Evolutionary conservation across 2,888 invertebrate genomes (phyloP), one percentile per base, ranked within the genome.

Genomic region (Erpobdella octoculata): DNA sequence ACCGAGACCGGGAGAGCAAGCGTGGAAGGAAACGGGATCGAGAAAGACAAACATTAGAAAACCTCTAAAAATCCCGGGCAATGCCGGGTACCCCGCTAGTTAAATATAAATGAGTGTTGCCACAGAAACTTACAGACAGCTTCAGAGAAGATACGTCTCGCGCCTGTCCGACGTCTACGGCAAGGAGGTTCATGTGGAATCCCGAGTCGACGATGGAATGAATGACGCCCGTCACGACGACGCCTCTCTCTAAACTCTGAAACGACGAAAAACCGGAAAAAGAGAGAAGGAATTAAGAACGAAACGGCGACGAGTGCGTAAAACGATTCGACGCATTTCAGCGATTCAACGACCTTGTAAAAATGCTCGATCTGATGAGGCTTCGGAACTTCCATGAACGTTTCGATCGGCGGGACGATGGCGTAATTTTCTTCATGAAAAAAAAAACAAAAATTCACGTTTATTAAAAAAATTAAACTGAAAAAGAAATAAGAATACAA

Each of bases 371-470:
- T 86, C 76, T 90, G 87, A 72, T 89, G 89, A 25, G 88, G 86
- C 79, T 90, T 89, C 78, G 92, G 91, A 78, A 90, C 88, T 80
- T 87, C 89, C 78, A 91, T 86, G 81, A 91, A 93, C 70, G 88
- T 89, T 83, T 93, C 93, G 83, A 91, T 88, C 0, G 93, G 91
- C 74, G 93, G 93, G 87, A 91, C 89, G 76, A 90, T 86, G 28
- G 90, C 90, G 86, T 87, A 91, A 80, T 88, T 86, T 83, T 90
- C 89, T 65, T n/a, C 12, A 28, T 31, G 8, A 38, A 67, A 28
- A 21, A 25, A 59, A 25, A 59, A 62, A 1, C 6, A 65, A 36
- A 36, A 35, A 36, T 36, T 35, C 18, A n/a, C 5, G n/a, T 25
- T 65, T 37, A 36, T 58, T 58, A 15, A 41, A 41, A 12, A 12